These are phyloP conservation scores for Diglossa cyanea DNA, from an alignment of 2,797 vertebrate genomes.

Conservation along the genomic window DNA sequence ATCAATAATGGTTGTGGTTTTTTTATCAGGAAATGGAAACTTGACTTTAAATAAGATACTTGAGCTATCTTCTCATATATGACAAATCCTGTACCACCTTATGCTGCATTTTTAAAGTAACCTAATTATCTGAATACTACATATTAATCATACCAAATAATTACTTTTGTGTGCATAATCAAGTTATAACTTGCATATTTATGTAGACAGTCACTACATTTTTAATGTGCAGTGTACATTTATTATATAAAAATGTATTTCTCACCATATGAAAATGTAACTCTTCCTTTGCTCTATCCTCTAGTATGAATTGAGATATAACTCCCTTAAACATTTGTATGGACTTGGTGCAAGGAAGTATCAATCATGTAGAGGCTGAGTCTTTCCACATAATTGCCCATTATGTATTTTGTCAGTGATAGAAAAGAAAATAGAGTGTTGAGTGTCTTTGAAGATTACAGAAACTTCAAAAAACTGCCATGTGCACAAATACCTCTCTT, in stretches of 20 bases:
- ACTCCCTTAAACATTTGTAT: background rate
- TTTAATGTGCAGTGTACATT: background rate
- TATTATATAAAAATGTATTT: background rate
- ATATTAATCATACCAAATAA: background rate
- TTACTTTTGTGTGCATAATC: background rate
- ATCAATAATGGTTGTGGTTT: accelerated
- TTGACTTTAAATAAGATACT: background rate
- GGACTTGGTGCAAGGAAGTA: background rate
- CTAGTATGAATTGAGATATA: background rate
- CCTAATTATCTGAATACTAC: background rate
- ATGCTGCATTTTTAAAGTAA: background rate
- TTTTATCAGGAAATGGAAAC: background rate
- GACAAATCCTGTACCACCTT: background rate
- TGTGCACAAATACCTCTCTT: background rate
- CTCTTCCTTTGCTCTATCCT: background rate
- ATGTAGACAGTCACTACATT: background rate
- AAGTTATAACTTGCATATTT: background rate
- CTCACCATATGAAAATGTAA: background rate
- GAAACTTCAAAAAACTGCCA: background rate
- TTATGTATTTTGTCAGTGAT: background rate
- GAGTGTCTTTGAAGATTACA: background rate
- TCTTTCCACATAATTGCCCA: background rate
- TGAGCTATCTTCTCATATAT: background rate
- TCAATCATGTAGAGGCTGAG: background rate
- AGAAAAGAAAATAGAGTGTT: background rate